phyloP scores from a whole-genome alignment of 2,888 invertebrate species.

The Sclerodermus sp. region DNA sequence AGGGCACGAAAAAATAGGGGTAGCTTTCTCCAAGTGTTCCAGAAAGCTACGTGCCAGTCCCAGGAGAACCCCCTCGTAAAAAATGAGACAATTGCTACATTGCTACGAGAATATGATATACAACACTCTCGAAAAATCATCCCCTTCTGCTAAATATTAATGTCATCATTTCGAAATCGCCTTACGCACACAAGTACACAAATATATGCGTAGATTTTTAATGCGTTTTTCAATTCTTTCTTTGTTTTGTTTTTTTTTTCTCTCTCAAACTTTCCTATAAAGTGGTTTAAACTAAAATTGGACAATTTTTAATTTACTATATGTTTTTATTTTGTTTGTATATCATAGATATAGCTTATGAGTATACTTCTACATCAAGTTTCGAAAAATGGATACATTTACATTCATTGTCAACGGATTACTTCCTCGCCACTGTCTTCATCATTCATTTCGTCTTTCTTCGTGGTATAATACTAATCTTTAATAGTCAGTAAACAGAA shows the following conservation, averaged over 20 bases:
- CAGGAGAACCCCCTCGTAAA: background rate
- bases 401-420: constrained; percentile 59
- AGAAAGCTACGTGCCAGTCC: constrained; percentile 12
- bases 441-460: constrained; percentile 22
- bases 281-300: constrained; percentile 1
- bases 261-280: background rate
- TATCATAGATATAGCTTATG: constrained; percentile 59
- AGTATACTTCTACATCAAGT: constrained; percentile 58
- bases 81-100: background rate
- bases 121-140: too few species aligned
- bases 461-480: constrained; percentile 46
- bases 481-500: constrained; percentile 51
- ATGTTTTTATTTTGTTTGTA: constrained; percentile 57
- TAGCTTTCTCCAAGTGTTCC: constrained; percentile 10
- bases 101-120: too few species aligned
- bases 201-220: too few species aligned
- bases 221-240: too few species aligned
- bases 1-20: constrained; percentile 16
- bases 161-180: too few species aligned
- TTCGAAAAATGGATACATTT: constrained; percentile 59
- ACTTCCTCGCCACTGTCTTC: constrained; percentile 38
- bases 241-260: too few species aligned
- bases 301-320: constrained; percentile 41
- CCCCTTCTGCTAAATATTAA: too few species aligned
- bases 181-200: too few species aligned